Evolutionary conservation across 2,113 vertebrate species (phyloP), one percentile per base, ranked within the genome.

Genomic region (Amblyopsis rosae): DNA sequence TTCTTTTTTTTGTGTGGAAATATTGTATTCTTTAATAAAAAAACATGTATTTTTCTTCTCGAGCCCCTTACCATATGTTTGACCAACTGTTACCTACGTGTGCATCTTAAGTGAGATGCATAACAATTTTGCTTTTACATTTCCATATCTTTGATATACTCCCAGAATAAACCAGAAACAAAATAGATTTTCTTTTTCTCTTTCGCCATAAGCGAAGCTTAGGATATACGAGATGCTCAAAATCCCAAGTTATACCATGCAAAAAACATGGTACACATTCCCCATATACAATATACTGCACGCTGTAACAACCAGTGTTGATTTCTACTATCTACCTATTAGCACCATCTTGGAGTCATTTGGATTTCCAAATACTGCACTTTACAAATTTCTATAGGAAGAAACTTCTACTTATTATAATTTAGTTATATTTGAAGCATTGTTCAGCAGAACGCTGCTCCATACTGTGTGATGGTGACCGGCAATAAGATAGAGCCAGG

Each of bases 401-500:
- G 70, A 58, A 75, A 72, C 73, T 73, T 67, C 26, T 62, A 82
- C 26, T 26, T 26, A 26, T 3, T 26, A 26, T 26, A 26, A 26
- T 26, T 26, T 26, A 26, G 59, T 69, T 58, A 35, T 33, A 26
- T 48, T 62, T 62, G 59, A 70, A 62, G 61, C 32, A 73, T 68
- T 82, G 70, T 72, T 80, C 68, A 67, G 61, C 64, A 53, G 67
- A 58, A 63, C 59, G 55, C 65, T 75, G 73, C 67, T 61, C 15
- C 60, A 19, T 54, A 70, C 70, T 72, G 75, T 49, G 12, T 69
- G 79, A 84, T 82, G 73, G 83, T 83, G 82, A 79, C 67, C 71
- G 86, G 88, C 79, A 70, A 77, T 77, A 70, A 84, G 86, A 84
- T 78, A 68, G 76, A 70, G 41, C 68, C 19, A 54, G 60, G 79